Evolutionary conservation across 2,888 invertebrate genomes (phyloP), one percentile per base, ranked within the genome.

Genomic region (Autographa gamma): DNA sequence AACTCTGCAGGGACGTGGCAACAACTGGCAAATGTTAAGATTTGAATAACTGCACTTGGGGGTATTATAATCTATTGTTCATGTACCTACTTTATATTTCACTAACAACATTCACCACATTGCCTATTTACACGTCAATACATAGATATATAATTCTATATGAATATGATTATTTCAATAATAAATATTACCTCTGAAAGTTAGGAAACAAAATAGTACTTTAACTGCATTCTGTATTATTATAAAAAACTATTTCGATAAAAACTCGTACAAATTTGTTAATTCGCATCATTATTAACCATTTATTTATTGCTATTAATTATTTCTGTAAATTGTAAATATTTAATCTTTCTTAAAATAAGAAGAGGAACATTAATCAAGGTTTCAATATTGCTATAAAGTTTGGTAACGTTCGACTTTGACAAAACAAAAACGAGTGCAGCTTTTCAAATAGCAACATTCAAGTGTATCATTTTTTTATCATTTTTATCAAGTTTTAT

Each of bases 131-230:
- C 92, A 94, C 88, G 87, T 94, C 90, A 94, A 95, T 96, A 96
- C 93, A 96, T 95, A 96, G 93, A 96, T 96, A 96, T 96, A 96
- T 96, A 96, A 95, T 93, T 96, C 96, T 96, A 96, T 96, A 95
- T 96, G 93, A 95, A 94, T 92, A 96, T 95, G 86, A 91, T 94
- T 95, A 96, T 90, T 90, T 83, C 84, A 96, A 96, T 95, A 96
- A 96, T 96, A 96, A 96, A 96, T 96, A 96, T 95, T 96, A 92
- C 93, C 95, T 96, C 95, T 96, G 94, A 94, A 96, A 95, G 96
- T 96, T 96, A 96, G 94, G 94, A 96, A 96, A 96, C 93, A 95
- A 96, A 96, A 96, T 94, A 94, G 87, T 88, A 89, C 89, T 92
- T 90, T 90, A 94, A 94, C 92, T 93, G 93, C 89, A 90, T 91